phyloP scores from a whole-genome alignment of 2,888 invertebrate genomes.

The Trissolcus japonicus region DNA sequence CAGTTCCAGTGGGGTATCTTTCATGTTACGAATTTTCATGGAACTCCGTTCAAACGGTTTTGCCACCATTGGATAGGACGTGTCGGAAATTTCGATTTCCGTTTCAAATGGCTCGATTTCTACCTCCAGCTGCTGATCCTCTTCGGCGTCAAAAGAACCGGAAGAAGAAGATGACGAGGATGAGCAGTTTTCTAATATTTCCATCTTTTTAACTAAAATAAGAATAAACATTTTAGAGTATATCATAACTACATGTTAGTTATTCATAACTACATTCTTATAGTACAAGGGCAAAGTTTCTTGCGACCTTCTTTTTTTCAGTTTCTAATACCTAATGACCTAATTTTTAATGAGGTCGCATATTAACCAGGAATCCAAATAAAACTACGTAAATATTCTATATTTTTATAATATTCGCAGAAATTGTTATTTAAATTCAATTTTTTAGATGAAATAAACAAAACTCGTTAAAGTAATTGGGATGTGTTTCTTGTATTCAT shows the following conservation, averaged over 20 bases:
- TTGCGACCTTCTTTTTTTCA: neutral
- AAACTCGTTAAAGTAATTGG: no score
- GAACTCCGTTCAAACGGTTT: slow-evolving; percentile 17
- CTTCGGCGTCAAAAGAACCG: slow-evolving; percentile 8
- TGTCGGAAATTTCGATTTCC: slow-evolving; percentile 23
- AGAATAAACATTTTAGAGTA: neutral
- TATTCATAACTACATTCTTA: neutral
- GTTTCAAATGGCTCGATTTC: slow-evolving; percentile 18
- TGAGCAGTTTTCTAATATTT: neutral
- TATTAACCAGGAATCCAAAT: no score
- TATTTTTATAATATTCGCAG: no score
- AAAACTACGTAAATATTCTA: no score
- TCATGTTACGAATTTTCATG: slow-evolving; percentile 28
- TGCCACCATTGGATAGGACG: slow-evolving; percentile 22
- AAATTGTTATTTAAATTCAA: no score
- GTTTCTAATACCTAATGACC: neutral
- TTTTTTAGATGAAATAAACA: no score
- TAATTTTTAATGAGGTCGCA: neutral
- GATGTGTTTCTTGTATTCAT: no score
- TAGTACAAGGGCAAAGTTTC: neutral
- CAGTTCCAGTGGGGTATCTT: slow-evolving; percentile 12
- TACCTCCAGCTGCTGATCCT: slow-evolving; percentile 1
- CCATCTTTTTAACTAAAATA: slow-evolving; percentile 3
- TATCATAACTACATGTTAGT: neutral
- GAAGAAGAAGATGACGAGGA: slow-evolving; percentile 10